Evolutionary conservation across 2,113 vertebrate species (phyloP).

Genomic region (Nannospalax galili): DNA sequence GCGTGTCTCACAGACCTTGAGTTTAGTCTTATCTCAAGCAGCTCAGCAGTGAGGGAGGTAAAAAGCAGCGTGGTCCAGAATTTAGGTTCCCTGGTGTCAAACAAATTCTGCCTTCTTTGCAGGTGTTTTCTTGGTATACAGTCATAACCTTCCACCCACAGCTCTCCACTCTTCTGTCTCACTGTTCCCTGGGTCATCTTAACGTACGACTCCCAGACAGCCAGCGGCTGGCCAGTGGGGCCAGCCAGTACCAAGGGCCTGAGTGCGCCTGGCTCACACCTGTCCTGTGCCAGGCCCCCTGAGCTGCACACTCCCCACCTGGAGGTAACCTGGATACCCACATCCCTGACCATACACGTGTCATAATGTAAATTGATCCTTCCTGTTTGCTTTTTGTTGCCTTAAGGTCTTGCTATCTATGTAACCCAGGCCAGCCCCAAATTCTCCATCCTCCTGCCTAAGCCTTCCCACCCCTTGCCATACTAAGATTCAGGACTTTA

Average conservation of each 20-base stretch:
- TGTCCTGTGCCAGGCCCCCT: not conserved
- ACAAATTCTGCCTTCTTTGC: not conserved
- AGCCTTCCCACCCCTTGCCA: not conserved
- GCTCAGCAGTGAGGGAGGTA: rapidly evolving
- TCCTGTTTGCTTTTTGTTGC: not conserved
- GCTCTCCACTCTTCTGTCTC: not conserved
- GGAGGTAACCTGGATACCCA: not conserved
- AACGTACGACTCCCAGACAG: rapidly evolving
- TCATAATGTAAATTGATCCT: not conserved
- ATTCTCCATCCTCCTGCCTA: not conserved
- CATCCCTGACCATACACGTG: not conserved
- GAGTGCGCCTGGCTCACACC: not conserved
- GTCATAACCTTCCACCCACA: not conserved
- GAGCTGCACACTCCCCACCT: no score
- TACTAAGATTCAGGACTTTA: not conserved
- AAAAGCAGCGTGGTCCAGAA: not conserved
- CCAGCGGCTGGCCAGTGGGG: not conserved
- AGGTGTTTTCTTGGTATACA: not conserved
- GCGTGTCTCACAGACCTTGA: rapidly evolving
- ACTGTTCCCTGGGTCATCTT: not conserved
- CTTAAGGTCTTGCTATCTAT: not conserved
- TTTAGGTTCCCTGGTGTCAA: not conserved
- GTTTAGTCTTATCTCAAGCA: rapidly evolving
- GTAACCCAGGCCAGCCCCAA: not conserved
- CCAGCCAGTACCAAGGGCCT: not conserved